A percentile compares a stretch with the other conserved stretches of the same genome.
Conservation (phyloP, 2,888 invertebrate species). For the Drosophila austrosaltans region DNA sequence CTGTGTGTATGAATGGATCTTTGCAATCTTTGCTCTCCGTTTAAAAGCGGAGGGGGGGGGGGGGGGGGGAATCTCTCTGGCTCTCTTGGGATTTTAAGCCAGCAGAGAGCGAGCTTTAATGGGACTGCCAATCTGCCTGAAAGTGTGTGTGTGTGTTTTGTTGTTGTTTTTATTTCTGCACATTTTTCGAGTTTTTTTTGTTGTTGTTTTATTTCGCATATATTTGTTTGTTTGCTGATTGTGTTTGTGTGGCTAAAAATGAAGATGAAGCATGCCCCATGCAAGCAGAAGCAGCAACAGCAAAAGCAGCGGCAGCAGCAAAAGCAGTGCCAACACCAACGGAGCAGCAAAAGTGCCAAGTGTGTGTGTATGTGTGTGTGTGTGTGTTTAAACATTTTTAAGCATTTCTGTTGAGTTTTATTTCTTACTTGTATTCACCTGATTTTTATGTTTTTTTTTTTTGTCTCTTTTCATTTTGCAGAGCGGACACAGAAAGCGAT, state of each 20-base stretch:
- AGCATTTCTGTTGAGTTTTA: neutral
- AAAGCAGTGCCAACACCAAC: neutral
- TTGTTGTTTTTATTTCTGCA: neutral
- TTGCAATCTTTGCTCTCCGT: neutral
- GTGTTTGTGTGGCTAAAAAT: constrained; percentile 13
- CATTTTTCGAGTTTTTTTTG: constrained; percentile 13
- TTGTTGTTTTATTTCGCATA: constrained; percentile 34
- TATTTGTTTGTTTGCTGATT: constrained; percentile 3
- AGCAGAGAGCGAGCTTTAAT: neutral
- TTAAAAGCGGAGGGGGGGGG: no score
- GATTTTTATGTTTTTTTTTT: constrained; percentile 3
- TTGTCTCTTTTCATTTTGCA: constrained; percentile 39
- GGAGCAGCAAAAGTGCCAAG: constrained; percentile 50
- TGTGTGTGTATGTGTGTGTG: constrained; percentile 39
- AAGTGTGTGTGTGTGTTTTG: neutral
- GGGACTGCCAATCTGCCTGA: neutral
- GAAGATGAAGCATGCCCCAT: constrained; percentile 50
- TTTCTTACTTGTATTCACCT: constrained; percentile 15
- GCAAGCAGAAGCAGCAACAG: constrained; percentile 8
- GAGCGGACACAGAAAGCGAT: constrained; percentile 81
- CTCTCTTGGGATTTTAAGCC: neutral
- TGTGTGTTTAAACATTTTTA: constrained; percentile 16
- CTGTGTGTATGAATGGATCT: neutral
- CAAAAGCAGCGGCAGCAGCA: neutral
- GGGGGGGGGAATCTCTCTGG: neutral